A percentile compares a stretch with the other conserved stretches of the same genome.
These are phyloP conservation scores for Pseudopodoces humilis DNA, from an alignment of 2,113 vertebrate species.

Conservation along the genomic window DNA sequence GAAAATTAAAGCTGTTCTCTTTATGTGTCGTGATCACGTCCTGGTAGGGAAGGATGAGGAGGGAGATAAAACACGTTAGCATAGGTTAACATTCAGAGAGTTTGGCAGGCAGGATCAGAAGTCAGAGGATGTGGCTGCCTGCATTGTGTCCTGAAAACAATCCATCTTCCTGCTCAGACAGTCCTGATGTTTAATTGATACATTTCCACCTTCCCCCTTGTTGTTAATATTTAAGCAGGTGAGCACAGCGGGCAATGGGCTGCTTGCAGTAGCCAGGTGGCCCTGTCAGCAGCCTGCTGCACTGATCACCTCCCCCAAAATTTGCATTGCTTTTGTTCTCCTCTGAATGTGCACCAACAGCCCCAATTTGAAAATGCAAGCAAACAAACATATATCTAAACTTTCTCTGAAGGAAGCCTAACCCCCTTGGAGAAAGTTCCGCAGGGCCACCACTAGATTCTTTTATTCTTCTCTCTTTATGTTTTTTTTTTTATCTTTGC, in stretches of 20 bases:
- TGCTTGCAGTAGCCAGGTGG: conserved; percentile 41
- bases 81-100: not conserved
- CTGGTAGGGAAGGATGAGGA: not conserved
- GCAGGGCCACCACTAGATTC: not conserved
- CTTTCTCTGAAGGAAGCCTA: conserved; percentile 59
- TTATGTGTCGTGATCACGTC: fast-evolving
- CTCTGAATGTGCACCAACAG: not conserved
- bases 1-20: not conserved
- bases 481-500: not conserved
- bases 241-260: not conserved
- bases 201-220: not conserved
- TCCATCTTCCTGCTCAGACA: not conserved
- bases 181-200: conserved; percentile 39
- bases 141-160: not conserved
- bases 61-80: not conserved
- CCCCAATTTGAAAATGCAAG: conserved; percentile 42
- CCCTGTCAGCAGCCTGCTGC: not conserved
- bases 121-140: not conserved
- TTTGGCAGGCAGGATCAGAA: not conserved
- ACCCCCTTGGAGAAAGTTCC: conserved; percentile 34
- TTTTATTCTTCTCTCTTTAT: not conserved
- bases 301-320: conserved; percentile 27
- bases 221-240: conserved; percentile 52
- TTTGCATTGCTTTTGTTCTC: conserved; percentile 61
- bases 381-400: conserved; percentile 37